A percentile compares a stretch with the other conserved stretches of the same genome.
Conservation (phyloP, 2,797 vertebrate genomes). For the Neoniphon sammara region DNA sequence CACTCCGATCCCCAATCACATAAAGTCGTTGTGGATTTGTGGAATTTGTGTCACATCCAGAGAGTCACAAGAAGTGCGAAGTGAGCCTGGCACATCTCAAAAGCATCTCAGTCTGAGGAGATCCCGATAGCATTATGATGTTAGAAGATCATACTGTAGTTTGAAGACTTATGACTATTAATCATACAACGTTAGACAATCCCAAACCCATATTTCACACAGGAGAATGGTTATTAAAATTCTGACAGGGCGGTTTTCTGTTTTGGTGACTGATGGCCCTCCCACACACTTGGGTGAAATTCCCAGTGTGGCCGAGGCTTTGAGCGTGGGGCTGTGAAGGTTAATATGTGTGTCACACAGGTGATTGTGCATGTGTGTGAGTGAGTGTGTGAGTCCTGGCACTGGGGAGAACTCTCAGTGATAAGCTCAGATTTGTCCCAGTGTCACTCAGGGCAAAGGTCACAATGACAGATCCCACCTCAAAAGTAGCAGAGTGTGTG, state of each 20-base stretch:
- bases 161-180: slow-evolving; percentile 42
- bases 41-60: slow-evolving; percentile 38
- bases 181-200: slow-evolving; percentile 46
- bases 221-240: slow-evolving; percentile 58
- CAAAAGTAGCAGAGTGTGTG: slow-evolving; percentile 15
- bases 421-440: slow-evolving; percentile 15
- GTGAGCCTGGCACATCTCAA: slow-evolving; percentile 11
- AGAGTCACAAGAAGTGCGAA: slow-evolving; percentile 15
- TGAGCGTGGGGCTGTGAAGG: slow-evolving; percentile 69
- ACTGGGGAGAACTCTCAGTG: slow-evolving; percentile 12
- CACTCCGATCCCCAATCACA: slow-evolving; percentile 12
- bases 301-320: slow-evolving; percentile 73
- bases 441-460: slow-evolving; percentile 41
- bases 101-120: slow-evolving; percentile 33
- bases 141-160: slow-evolving; percentile 22
- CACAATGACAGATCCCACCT: slow-evolving; percentile 49
- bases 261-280: slow-evolving; percentile 64
- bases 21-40: slow-evolving; percentile 46
- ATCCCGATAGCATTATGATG: slow-evolving; percentile 3
- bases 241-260: slow-evolving; percentile 59
- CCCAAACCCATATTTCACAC: slow-evolving; percentile 41
- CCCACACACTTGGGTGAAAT: slow-evolving; percentile 76
- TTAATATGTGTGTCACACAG: slow-evolving; percentile 30
- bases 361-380: slow-evolving; percentile 21
- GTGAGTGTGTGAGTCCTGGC: slow-evolving; percentile 20